Base-by-base conservation (phyloP, 2,888 invertebrate genomes). In the Lycia hirtaria region DNA sequence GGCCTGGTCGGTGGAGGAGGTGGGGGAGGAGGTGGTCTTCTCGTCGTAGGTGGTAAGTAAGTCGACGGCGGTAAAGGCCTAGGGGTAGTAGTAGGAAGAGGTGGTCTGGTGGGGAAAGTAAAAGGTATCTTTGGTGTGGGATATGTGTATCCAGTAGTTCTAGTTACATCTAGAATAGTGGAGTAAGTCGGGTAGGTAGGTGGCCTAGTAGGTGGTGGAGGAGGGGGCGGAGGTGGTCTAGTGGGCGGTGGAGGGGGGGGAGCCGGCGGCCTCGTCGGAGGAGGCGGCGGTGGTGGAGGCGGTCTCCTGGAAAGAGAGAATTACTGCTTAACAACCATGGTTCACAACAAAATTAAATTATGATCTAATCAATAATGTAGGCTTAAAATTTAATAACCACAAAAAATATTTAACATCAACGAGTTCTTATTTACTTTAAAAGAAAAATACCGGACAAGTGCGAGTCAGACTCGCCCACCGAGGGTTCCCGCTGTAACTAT, bases 61-160 rank as follows among this genome's bases (percentile, higher is more conserved):
- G 72, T 62, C 3, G 64, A 53, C 6, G 67, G 64, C 1, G 67
- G 67, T 10, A 64, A 56, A 5, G 69, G 65, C 10, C 67, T 65
- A 0, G 56, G 61, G 1, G 69, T 62, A 3, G 67, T 63, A 1
- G 64, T 51, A 7, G 56, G 62, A n/a, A 65, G 65, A 7, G 54
- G 64, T 28, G 67, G 61, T 33, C 57, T 65, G 0, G 67, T 65
- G 7, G 60, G 66, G 56, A 74, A 72, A 1, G 82, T 80, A 40
- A 84, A 84, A 0, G 80, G 75, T 15, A 79, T 64, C 53, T 64
- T 78, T 2, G 85, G 85, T 9, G 66, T 72, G 0, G 85, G 80
- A 49, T 85, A 85, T 0, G 69, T 67, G 59, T 85, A 85, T 0
- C 83, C 83, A 3, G 83, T 84, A 0, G 83, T 83, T 67, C 67